Conservation (phyloP, 2,888 invertebrate genomes). For the Macropis europaea region DNA sequence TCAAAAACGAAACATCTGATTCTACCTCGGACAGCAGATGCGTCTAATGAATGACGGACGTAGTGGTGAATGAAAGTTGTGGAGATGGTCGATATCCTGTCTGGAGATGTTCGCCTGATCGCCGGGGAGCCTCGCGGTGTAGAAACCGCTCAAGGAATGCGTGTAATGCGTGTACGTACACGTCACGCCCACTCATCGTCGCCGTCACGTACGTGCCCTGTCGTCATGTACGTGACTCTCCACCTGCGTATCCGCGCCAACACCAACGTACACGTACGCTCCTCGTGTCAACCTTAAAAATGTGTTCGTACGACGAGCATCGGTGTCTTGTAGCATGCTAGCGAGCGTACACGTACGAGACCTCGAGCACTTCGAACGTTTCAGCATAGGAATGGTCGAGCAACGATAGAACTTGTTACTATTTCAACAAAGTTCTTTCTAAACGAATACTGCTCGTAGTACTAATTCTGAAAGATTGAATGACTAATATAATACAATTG, state of each 20-base stretch:
- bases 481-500: too few species aligned
- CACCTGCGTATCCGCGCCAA: conserved; percentile 33
- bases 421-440: too few species aligned
- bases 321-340: not conserved
- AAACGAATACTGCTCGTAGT: too few species aligned
- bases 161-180: conserved; percentile 78
- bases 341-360: not conserved
- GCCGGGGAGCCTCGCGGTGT: conserved; percentile 76
- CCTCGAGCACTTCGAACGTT: not conserved
- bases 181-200: conserved; percentile 74
- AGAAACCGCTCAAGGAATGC: conserved; percentile 77
- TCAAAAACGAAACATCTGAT: too few species aligned
- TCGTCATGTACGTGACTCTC: conserved; percentile 41
- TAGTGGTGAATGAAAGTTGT: conserved; percentile 1
- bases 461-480: too few species aligned
- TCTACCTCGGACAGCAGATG: too few species aligned
- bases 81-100: conserved; percentile 19
- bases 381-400: not conserved
- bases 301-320: conserved; percentile 5
- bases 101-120: conserved; percentile 74
- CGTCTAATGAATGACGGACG: not conserved
- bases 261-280: conserved; percentile 5
- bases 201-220: conserved; percentile 68
- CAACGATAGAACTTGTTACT: too few species aligned
- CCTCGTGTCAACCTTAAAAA: conserved; percentile 13